phyloP scores from a whole-genome alignment of 2,113 vertebrate species.

The Nettapus auritus region DNA sequence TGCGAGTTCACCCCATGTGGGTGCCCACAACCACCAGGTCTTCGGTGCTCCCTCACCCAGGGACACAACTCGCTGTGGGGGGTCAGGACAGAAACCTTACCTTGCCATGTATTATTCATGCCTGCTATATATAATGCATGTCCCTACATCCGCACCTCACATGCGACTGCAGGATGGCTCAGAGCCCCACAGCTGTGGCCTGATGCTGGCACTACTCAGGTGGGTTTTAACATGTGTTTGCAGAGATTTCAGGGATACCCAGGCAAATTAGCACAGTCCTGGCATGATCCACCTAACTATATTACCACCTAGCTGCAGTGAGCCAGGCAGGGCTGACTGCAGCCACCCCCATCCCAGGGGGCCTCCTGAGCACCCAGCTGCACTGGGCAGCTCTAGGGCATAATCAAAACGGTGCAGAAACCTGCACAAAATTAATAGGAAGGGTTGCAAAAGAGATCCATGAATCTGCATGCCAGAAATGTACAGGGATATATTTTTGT shows the following conservation, averaged over 20 bases:
- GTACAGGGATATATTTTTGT: neutral
- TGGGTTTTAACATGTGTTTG: neutral
- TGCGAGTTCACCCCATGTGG: rapidly evolving
- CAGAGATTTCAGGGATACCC: no score
- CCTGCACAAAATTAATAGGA: neutral
- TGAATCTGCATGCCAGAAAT: neutral
- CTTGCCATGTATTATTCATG: neutral
- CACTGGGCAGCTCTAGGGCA: neutral
- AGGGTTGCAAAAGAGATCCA: neutral
- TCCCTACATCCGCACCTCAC: rapidly evolving
- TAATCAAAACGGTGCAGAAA: neutral
- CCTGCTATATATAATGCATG: rapidly evolving
- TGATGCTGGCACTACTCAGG: no score
- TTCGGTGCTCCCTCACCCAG: neutral
- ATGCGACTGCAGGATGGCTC: rapidly evolving
- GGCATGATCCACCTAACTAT: no score
- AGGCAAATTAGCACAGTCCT: neutral
- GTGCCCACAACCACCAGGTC: neutral
- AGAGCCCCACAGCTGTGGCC: rapidly evolving
- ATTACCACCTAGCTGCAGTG: no score
- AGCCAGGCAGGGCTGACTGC: no score
- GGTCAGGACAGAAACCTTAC: neutral
- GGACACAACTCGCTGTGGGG: no score
- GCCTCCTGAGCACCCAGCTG: neutral
- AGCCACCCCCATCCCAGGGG: rapidly evolving